These are phyloP conservation scores for Porites australiensis DNA, from an alignment of 64 coral and sea anemone genomes.

Conservation along the genomic window DNA sequence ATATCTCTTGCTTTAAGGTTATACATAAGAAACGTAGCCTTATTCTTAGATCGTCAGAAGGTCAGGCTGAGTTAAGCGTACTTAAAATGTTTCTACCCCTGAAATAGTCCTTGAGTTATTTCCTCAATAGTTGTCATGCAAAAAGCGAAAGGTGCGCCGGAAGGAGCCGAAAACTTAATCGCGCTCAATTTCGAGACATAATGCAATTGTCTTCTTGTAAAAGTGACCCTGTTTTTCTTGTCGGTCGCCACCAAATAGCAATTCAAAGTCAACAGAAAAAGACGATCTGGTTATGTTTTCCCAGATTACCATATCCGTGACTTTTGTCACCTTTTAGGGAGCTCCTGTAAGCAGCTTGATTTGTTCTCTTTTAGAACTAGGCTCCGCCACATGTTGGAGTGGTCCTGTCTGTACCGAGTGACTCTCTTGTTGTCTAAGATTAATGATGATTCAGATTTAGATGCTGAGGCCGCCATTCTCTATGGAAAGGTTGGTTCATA, in stretches of 20 bases:
- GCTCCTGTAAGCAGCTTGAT: neutral
- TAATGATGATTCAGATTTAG: slow-evolving; percentile 92
- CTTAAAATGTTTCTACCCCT: no score
- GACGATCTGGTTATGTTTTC: no score
- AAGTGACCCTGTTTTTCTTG: no score
- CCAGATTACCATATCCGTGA: no score
- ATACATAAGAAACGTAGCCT: no score
- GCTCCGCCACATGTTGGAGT: slow-evolving; percentile 83
- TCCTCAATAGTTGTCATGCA: neutral
- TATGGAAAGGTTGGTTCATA: slow-evolving; percentile 84
- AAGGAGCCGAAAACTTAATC: neutral
- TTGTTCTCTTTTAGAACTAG: slow-evolving; percentile 56
- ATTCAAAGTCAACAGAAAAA: no score
- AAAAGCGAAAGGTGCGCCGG: neutral
- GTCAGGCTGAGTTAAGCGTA: no score
- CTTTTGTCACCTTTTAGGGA: neutral
- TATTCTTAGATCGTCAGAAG: no score
- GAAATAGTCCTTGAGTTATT: neutral
- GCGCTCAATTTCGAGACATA: no score
- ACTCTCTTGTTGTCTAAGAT: slow-evolving; percentile 92
- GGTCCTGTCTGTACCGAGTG: slow-evolving; percentile 87
- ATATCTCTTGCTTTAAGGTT: no score
- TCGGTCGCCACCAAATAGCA: no score
- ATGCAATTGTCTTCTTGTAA: no score
- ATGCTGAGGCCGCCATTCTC: slow-evolving; percentile 91